Base-by-base conservation (phyloP, 2,888 invertebrate genomes). In the Acleris sparsana region DNA sequence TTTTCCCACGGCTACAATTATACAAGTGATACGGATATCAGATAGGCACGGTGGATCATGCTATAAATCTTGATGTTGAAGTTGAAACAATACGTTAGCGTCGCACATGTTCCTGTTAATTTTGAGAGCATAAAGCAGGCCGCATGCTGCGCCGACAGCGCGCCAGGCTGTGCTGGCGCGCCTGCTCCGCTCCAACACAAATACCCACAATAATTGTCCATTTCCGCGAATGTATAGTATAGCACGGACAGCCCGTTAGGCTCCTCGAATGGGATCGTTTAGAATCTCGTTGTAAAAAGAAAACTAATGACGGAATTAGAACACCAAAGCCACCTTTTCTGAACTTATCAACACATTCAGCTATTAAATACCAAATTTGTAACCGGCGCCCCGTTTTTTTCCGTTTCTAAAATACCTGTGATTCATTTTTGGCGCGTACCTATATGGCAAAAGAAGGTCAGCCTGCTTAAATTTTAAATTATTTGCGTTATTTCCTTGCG, bases 61-160 rank as follows among this genome's bases (percentile, higher is more conserved):
- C 73, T 73, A 84, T 89, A 85, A 88, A 87, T 89, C 85, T 84
- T 78, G 78, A 76, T 77, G 76, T 80, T 82, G 72, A 73, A 75
- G 72, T 65, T 78, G 79, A 80, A 73, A 79, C 77, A 79, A 79
- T 83, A 79, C 76, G 75, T 60, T 53, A 44, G 77, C 78, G 87
- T 88, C 84, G 86, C 85, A 80, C 80, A 82, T 84, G 87, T 86
- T 80, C 76, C 72, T 79, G 83, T 84, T 87, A 87, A 88, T 87
- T 86, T 83, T 74, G 76, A 73, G 71, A 73, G 69, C 72, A 70
- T 71, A 71, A 71, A 71, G 70, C 65, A 75, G 82, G 77, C 82
- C 84, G 75, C 88, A 84, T 75, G 89, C 87, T 84, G 89, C 69
- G 87, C 74, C 70, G 69, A 62, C 56, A 57, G n/a, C 52, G 39